A percentile compares a stretch with the other conserved stretches of the same genome.
Conservation (phyloP, 2,797 vertebrate genomes). For the Amazonetta brasiliensis region DNA sequence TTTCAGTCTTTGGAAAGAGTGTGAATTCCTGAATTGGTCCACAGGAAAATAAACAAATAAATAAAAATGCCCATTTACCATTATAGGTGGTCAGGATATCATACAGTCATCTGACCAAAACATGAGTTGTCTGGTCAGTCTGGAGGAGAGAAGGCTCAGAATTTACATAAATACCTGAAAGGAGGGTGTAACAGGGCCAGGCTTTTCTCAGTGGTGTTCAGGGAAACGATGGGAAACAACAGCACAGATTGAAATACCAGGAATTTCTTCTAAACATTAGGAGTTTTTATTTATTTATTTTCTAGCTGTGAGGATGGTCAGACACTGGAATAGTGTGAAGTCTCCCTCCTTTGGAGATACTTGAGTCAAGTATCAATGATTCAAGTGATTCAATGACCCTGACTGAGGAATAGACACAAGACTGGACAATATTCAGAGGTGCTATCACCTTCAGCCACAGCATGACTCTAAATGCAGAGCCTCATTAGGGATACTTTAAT, state of each 20-base stretch:
- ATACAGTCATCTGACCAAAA: not conserved
- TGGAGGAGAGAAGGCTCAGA: not conserved
- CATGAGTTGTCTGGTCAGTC: not conserved
- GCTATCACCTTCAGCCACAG: not conserved
- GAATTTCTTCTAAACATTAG: not conserved
- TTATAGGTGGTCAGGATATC: not conserved
- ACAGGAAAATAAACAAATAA: not conserved
- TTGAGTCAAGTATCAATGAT: not conserved
- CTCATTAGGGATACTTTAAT: not conserved
- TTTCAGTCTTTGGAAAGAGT: not conserved
- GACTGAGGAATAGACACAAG: not conserved
- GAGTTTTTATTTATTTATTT: not conserved
- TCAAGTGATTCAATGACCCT: not conserved
- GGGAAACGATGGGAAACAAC: not conserved
- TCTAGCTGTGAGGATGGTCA: not conserved
- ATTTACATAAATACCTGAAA: accelerated
- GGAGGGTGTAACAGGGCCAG: not conserved
- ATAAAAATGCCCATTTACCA: not conserved
- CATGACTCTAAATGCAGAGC: not conserved
- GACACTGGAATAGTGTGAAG: not conserved
- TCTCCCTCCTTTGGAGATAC: not conserved
- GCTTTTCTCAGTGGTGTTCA: not conserved
- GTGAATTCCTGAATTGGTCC: not conserved
- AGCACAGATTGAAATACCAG: not conserved
- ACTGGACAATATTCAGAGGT: not conserved